Conservation (phyloP, 2,888 invertebrate species). For the Malacosoma neustria region DNA sequence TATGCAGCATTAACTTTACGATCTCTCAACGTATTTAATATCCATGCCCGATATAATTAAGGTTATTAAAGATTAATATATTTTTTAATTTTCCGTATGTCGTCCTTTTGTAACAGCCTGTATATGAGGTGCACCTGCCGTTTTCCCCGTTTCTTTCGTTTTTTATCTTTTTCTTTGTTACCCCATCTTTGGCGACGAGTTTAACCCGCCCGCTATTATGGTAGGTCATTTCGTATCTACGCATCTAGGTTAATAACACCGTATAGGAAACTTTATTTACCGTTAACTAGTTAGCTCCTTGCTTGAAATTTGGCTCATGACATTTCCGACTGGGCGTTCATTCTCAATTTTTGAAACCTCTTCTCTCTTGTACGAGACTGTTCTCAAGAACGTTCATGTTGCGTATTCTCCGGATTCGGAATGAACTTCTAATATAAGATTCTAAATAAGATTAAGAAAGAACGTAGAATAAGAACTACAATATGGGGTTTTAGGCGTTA, state of each 20-base stretch:
- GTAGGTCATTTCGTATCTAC: constrained; percentile 39
- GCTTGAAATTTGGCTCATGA: too few relatives aligned
- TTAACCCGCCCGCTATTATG: constrained; percentile 43
- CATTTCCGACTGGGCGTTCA: too few relatives aligned
- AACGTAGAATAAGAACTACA: too few relatives aligned
- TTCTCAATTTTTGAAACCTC: too few relatives aligned
- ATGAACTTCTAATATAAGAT: too few relatives aligned
- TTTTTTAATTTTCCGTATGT: neutral
- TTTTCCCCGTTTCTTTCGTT: constrained; percentile 26
- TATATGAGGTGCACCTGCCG: constrained; percentile 44
- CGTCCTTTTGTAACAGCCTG: constrained; percentile 27
- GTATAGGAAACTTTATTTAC: too few relatives aligned
- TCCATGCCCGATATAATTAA: neutral
- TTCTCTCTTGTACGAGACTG: too few relatives aligned
- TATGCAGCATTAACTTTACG: neutral
- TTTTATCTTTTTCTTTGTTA: constrained; percentile 29
- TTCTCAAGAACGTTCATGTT: too few relatives aligned
- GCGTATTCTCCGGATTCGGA: too few relatives aligned
- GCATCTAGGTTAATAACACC: neutral
- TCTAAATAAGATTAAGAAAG: too few relatives aligned
- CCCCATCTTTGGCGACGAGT: constrained; percentile 31
- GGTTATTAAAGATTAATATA: neutral
- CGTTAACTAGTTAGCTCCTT: too few relatives aligned
- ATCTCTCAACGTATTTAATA: neutral
- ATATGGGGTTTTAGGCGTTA: too few relatives aligned